Conservation (phyloP, 2,113 vertebrate genomes). For the Elachura formosa region DNA sequence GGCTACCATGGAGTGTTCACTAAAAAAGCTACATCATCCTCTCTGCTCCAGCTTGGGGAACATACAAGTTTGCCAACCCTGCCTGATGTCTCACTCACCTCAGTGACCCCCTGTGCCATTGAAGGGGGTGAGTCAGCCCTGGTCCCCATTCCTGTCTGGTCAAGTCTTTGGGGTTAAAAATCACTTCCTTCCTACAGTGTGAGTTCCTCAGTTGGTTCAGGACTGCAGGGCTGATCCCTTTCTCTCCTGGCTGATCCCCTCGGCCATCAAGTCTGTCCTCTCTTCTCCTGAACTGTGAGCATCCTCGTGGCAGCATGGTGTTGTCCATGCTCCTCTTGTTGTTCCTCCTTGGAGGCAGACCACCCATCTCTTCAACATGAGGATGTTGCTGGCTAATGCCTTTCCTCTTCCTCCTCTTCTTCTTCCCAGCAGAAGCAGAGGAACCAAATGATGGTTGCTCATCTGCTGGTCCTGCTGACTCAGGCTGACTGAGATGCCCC, state of each 20-base stretch:
- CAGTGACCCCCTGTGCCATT: background rate
- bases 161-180: background rate
- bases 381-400: background rate
- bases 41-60: background rate
- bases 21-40: background rate
- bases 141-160: background rate
- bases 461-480: constrained; percentile 1
- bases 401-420: background rate
- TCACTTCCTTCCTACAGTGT: rapidly evolving
- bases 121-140: background rate
- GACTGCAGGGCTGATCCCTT: background rate
- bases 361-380: background rate
- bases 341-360: background rate
- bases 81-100: background rate
- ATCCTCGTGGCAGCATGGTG: background rate
- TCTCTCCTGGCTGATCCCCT: background rate
- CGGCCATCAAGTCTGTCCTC: background rate
- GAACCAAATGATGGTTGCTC: background rate
- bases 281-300: background rate
- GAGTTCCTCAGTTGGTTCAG: background rate
- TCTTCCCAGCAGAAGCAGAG: background rate
- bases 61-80: background rate
- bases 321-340: background rate
- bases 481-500: background rate
- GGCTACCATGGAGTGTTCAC: background rate